Conservation (phyloP, 2,888 invertebrate genomes). For the Sclerodermus sp. region DNA sequence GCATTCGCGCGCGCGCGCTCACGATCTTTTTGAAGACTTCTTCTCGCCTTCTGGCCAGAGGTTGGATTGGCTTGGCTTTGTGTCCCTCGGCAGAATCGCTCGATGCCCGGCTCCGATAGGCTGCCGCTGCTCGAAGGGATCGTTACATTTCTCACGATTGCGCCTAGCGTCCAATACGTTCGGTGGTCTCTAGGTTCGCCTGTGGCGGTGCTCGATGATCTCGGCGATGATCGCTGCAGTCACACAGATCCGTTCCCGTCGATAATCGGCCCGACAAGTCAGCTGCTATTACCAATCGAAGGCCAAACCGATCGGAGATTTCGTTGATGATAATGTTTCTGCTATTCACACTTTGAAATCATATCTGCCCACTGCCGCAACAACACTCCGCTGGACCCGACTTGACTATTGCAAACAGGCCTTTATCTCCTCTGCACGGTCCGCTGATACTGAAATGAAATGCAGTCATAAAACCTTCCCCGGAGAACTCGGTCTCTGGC, state of each 20-base stretch:
- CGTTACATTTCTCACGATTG: slow-evolving; percentile 43
- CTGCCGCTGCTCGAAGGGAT: slow-evolving; percentile 6
- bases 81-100: slow-evolving; percentile 4
- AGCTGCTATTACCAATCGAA: neutral
- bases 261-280: slow-evolving; percentile 7
- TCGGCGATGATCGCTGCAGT: slow-evolving; percentile 34
- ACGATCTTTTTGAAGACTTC: too few species aligned
- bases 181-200: slow-evolving; percentile 24
- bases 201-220: slow-evolving; percentile 36
- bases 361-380: too few species aligned
- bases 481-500: too few species aligned
- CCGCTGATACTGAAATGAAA: too few species aligned
- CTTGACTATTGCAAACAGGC: too few species aligned
- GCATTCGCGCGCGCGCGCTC: too few species aligned
- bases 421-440: too few species aligned
- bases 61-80: slow-evolving; percentile 4
- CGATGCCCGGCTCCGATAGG: neutral
- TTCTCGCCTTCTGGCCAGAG: neutral
- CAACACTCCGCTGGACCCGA: too few species aligned
- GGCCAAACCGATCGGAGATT: neutral
- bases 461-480: too few species aligned
- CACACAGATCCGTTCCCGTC: slow-evolving; percentile 18
- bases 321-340: too few species aligned
- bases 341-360: too few species aligned
- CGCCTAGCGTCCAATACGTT: slow-evolving; percentile 14